phyloP scores from a whole-genome alignment of 2,888 invertebrate genomes.

The Drosophila borealis region DNA sequence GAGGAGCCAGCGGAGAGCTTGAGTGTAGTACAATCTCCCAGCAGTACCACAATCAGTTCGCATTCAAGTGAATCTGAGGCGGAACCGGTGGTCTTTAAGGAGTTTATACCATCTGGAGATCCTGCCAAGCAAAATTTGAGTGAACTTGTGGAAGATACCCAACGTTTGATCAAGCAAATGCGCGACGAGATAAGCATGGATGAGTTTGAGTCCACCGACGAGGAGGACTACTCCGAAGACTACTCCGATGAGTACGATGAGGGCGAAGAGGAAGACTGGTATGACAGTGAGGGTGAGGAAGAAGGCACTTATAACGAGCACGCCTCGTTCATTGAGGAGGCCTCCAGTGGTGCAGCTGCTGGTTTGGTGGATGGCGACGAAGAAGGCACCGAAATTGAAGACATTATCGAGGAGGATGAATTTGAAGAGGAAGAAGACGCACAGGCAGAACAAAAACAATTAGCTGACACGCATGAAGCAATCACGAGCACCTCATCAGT shows the following conservation, averaged over 20 bases:
- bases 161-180: slow-evolving; percentile 88
- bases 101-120: slow-evolving; percentile 82
- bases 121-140: slow-evolving; percentile 84
- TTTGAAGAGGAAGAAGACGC: slow-evolving; percentile 27
- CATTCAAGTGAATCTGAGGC: slow-evolving; percentile 63
- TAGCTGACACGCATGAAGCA: slow-evolving; percentile 35
- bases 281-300: slow-evolving; percentile 76
- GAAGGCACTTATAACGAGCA: slow-evolving; percentile 77
- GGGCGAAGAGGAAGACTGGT: slow-evolving; percentile 79
- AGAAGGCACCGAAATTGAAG: slow-evolving; percentile 69
- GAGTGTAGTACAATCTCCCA: slow-evolving; percentile 55
- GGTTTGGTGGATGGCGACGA: slow-evolving; percentile 60
- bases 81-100: slow-evolving; percentile 59
- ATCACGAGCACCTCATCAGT: slow-evolving; percentile 48
- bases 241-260: slow-evolving; percentile 86
- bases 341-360: slow-evolving; percentile 58
- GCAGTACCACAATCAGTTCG: slow-evolving; percentile 67
- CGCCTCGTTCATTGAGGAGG: slow-evolving; percentile 78
- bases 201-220: slow-evolving; percentile 83
- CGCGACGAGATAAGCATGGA: slow-evolving; percentile 88
- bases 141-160: slow-evolving; percentile 87
- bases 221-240: slow-evolving; percentile 85
- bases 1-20: slow-evolving; percentile 24
- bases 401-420: slow-evolving; percentile 60
- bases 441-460: slow-evolving; percentile 4